phyloP scores from a whole-genome alignment of 2,113 vertebrate genomes.

The Lophochroa leadbeateri region DNA sequence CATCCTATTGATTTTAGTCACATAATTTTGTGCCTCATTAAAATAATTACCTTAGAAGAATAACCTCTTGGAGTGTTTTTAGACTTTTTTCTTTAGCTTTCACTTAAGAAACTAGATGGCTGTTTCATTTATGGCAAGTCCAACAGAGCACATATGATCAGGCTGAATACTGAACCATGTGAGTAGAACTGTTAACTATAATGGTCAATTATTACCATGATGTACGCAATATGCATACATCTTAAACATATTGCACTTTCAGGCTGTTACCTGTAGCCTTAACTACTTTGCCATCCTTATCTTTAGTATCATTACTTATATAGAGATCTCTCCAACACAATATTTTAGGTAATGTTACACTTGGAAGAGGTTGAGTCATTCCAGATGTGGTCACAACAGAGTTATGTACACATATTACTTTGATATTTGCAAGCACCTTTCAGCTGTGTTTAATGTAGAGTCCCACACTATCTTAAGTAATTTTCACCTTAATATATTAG shows the following conservation, averaged over 20 bases:
- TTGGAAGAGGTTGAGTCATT: background rate
- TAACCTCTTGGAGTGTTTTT: background rate
- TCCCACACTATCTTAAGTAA: background rate
- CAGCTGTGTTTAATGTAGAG: background rate
- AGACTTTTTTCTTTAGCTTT: background rate
- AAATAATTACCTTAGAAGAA: background rate
- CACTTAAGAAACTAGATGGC: background rate
- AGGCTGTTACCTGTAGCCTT: background rate
- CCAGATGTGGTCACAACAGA: background rate
- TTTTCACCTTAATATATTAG: background rate
- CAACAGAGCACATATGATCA: background rate
- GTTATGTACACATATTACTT: background rate
- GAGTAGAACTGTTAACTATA: background rate
- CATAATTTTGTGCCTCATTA: background rate
- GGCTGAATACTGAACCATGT: background rate
- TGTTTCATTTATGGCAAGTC: background rate
- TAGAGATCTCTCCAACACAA: background rate
- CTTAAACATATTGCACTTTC: background rate
- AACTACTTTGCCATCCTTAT: background rate
- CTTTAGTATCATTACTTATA: background rate
- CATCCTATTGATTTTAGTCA: background rate
- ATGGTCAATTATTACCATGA: background rate
- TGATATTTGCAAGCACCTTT: background rate
- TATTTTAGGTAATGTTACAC: background rate
- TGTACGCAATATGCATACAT: accelerated